Evolutionary conservation across 2,113 vertebrate genomes (phyloP).

Genomic region (Peromyscus maniculatus): DNA sequence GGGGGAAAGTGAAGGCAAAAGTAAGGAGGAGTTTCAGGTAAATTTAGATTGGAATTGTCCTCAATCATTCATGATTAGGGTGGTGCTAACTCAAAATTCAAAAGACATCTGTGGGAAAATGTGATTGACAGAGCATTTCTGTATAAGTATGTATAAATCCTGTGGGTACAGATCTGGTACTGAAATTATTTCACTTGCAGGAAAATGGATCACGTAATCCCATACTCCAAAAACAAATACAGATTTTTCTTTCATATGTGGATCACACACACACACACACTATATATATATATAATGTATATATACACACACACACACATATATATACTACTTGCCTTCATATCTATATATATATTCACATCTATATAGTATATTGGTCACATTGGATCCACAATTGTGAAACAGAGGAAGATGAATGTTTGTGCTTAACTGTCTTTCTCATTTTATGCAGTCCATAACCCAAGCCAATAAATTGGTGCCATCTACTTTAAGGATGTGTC

Average conservation of each 20-base stretch:
- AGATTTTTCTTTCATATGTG: background rate
- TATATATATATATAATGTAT: no score
- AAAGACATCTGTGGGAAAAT: no score
- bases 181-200: no score
- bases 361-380: background rate
- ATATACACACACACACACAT: no score
- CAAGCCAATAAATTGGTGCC: background rate
- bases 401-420: background rate
- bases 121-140: no score
- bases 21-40: no score
- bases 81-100: no score
- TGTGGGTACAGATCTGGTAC: no score
- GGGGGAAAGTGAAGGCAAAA: background rate
- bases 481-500: background rate
- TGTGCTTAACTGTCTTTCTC: background rate
- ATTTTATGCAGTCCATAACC: background rate
- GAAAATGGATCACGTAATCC: background rate
- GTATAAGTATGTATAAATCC: no score
- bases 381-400: background rate
- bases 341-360: background rate
- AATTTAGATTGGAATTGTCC: no score
- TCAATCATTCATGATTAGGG: no score
- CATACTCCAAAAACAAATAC: background rate
- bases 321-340: background rate
- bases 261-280: no score